Evolutionary conservation across 2,113 vertebrate genomes (phyloP), one percentile per base, ranked within the genome.

Genomic region (Tinamus guttatus): DNA sequence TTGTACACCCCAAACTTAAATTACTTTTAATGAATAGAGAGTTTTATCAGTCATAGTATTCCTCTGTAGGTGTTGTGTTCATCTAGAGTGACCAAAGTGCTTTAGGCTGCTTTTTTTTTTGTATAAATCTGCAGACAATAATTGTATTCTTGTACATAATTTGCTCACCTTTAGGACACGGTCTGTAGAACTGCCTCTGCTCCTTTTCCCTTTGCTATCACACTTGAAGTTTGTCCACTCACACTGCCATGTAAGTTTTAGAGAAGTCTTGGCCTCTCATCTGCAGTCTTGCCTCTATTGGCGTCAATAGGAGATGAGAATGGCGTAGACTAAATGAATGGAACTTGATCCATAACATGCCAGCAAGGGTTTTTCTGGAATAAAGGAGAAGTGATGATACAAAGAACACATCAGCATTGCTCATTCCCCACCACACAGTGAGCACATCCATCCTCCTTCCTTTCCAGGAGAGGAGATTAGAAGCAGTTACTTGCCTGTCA

Each of bases 121-220:
- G 7, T 7, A 7, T 43, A 65, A 90, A 20, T 49, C 51, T 64
- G 17, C 36, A 79, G n/a, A 45, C 10, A 56, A 9, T 22, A 65
- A 30, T 7, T 65, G 16, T 65, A 34, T 0, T 0, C 9, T 6
- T 82, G 10, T 36, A 5, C 0, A 0, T 51, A 63, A 51, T 20
- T 63, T 40, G 10, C 36, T 17, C 1, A 2, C 1, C 7, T 45
- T 67, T 58, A 77, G 22, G 27, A 63, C 36, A 40, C 0, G 2
- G 5, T 17, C 11, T 7, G 2, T 36, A 71, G 14, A 67, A 21
- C 24, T 49, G 12, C 14, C 21, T 60, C 25, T 75, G 13, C 18
- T 83, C 25, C 25, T 9, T 62, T 62, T 67, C 56, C 20, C 28
- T 58, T 84, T 76, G 32, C 40, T n/a, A 4, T n/a, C 28, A 54